phyloP scores from a whole-genome alignment of 2,888 invertebrate genomes.

The Chironomus riparius region DNA sequence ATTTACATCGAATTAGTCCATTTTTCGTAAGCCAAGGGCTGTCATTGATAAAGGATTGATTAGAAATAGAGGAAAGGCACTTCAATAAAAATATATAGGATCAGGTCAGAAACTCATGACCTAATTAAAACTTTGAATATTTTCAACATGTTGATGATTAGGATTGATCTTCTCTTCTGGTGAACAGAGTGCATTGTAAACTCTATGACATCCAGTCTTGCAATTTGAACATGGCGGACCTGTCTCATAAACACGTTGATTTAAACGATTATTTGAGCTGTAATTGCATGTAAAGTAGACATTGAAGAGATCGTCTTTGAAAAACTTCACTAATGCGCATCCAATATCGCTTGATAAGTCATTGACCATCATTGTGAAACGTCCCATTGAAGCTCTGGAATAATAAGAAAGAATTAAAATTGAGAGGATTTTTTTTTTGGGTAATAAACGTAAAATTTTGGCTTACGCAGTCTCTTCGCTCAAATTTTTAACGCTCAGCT shows the following conservation, averaged over 20 bases:
- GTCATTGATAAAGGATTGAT: too few species aligned
- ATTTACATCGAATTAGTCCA: too few species aligned
- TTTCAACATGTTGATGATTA: neutral
- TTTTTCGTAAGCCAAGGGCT: too few species aligned
- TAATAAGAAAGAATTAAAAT: neutral
- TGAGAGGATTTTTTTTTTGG: too few species aligned
- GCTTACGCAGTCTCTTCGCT: slow-evolving; percentile 6
- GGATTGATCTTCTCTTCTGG: neutral
- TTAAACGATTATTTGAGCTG: neutral
- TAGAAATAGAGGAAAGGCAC: too few species aligned
- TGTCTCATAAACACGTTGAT: slow-evolving; percentile 11
- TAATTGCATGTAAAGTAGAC: slow-evolving; percentile 15
- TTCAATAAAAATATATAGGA: too few species aligned
- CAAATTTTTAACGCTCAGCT: neutral
- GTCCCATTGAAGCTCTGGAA: slow-evolving; percentile 1
- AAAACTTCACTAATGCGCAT: slow-evolving; percentile 8
- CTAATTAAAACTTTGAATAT: neutral
- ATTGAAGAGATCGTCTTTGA: slow-evolving; percentile 5
- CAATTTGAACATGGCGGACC: slow-evolving; percentile 4
- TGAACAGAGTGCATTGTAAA: neutral
- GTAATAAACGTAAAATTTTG: too few species aligned
- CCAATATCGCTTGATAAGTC: neutral
- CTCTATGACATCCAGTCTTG: neutral
- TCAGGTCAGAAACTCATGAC: too few species aligned
- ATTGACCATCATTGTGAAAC: slow-evolving; percentile 3